Evolutionary conservation across 2,113 vertebrate species (phyloP).

Genomic region (Carassius carassius): DNA sequence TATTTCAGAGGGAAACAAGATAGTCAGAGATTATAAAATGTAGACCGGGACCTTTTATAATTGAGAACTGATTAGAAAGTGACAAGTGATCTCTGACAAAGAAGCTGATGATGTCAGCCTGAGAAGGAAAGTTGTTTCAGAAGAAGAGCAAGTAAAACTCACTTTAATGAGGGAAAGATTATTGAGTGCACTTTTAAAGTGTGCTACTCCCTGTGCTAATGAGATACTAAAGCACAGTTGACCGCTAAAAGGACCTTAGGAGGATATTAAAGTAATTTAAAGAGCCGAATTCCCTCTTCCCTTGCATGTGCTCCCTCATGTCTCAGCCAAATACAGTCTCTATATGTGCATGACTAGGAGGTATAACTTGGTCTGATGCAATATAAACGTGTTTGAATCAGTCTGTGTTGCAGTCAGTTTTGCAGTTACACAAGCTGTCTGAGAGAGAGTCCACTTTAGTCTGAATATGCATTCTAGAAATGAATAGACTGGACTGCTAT

Average conservation of each 20-base stretch:
- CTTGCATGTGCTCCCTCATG: not conserved
- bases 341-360: not conserved
- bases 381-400: not conserved
- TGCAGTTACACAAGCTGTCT: not conserved
- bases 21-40: not conserved
- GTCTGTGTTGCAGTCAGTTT: not conserved
- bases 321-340: not conserved
- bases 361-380: not conserved
- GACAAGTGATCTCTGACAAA: slow-evolving; percentile 3
- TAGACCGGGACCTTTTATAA: not conserved
- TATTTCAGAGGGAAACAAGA: not conserved
- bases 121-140: not conserved
- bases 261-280: slow-evolving; percentile 26
- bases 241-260: not conserved
- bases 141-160: slow-evolving; percentile 3
- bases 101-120: not conserved
- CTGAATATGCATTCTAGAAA: not conserved
- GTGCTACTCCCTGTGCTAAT: slow-evolving; percentile 1
- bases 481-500: not conserved
- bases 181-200: slow-evolving; percentile 26
- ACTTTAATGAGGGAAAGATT: not conserved
- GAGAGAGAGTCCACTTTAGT: not conserved
- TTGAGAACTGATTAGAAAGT: not conserved
- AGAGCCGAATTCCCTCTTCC: not conserved
- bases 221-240: slow-evolving; percentile 8